Conservation (phyloP, 1,140 invertebrate genomes). For the Steinernema khuongi region DNA sequence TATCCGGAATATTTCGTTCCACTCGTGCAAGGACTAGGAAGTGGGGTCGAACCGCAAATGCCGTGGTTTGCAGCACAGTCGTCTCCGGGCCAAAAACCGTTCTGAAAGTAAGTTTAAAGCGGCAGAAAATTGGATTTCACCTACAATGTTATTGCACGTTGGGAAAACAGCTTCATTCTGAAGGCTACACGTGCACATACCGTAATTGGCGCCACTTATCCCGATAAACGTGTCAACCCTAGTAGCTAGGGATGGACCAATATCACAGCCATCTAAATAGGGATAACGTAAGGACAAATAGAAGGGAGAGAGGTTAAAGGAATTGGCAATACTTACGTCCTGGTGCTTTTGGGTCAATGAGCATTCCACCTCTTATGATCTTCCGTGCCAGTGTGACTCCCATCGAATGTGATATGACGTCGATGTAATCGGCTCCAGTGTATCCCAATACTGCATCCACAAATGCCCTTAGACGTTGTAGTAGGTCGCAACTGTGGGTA, state of each 20-base stretch:
- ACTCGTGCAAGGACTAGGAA: not conserved
- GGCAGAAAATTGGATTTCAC: not conserved
- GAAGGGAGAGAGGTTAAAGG: not conserved
- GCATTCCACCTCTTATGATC: not conserved
- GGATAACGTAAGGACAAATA: not conserved
- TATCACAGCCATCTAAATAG: not conserved
- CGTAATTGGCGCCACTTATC: slow-evolving; percentile 20
- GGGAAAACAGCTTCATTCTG: not conserved
- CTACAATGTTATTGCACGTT: slow-evolving; percentile 5
- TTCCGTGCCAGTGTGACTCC: slow-evolving; percentile 20
- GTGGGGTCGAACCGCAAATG: not conserved
- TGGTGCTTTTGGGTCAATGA: not conserved
- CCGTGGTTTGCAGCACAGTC: not conserved
- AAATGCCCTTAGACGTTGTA: slow-evolving; percentile 9
- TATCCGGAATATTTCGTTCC: not conserved
- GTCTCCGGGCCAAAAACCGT: slow-evolving; percentile 16
- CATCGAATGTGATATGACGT: slow-evolving; percentile 24
- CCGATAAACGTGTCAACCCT: slow-evolving; percentile 18
- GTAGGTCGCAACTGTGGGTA: slow-evolving; percentile 1
- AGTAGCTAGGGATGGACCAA: not conserved
- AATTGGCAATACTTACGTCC: not conserved
- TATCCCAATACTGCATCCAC: slow-evolving; percentile 19
- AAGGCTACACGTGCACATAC: slow-evolving; percentile 17
- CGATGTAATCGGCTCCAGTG: not conserved
- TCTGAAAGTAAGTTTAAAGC: not conserved